Evolutionary conservation across 2,797 vertebrate species (phyloP).

Genomic region (Cryptoblepharus egeriae): DNA sequence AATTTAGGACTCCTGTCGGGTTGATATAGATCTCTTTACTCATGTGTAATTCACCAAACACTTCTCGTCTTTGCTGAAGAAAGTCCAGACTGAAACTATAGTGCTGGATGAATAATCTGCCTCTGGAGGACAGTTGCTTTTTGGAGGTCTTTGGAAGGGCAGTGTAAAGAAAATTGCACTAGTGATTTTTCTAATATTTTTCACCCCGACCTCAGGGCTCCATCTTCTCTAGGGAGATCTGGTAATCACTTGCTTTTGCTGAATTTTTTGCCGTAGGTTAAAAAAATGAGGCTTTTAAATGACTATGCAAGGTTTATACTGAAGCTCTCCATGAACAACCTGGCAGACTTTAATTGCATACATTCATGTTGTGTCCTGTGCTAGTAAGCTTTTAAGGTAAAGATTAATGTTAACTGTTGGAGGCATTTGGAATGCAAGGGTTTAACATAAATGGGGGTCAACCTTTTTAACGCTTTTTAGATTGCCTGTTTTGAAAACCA

Average conservation of each 20-base stretch:
- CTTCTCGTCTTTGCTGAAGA: background rate
- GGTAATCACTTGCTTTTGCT: conserved; percentile 17
- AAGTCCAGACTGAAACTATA: fast-evolving
- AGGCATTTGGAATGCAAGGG: conserved; percentile 40
- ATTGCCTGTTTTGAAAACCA: conserved; percentile 38
- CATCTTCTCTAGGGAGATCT: conserved; percentile 17
- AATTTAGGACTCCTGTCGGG: conserved; percentile 2
- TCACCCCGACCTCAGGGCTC: conserved; percentile 2
- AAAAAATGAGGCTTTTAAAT: conserved; percentile 41
- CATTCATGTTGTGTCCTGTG: conserved; percentile 17
- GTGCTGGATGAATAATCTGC: background rate
- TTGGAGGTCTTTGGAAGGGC: conserved; percentile 36
- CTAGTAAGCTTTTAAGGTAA: conserved; percentile 51
- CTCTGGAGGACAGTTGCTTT: conserved; percentile 2
- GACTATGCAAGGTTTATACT: background rate
- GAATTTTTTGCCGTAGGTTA: background rate
- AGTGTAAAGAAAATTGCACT: conserved; percentile 8
- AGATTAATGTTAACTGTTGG: conserved; percentile 52
- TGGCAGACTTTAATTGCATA: conserved; percentile 25
- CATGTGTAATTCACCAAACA: background rate
- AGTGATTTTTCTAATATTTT: conserved; percentile 35
- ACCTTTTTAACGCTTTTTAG: conserved; percentile 36
- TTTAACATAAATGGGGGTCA: conserved; percentile 64
- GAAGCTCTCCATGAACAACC: background rate
- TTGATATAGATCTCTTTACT: background rate